These are phyloP conservation scores for Leptobrachium ailaonicum DNA, from an alignment of 2,113 vertebrate species.

Conservation along the genomic window DNA sequence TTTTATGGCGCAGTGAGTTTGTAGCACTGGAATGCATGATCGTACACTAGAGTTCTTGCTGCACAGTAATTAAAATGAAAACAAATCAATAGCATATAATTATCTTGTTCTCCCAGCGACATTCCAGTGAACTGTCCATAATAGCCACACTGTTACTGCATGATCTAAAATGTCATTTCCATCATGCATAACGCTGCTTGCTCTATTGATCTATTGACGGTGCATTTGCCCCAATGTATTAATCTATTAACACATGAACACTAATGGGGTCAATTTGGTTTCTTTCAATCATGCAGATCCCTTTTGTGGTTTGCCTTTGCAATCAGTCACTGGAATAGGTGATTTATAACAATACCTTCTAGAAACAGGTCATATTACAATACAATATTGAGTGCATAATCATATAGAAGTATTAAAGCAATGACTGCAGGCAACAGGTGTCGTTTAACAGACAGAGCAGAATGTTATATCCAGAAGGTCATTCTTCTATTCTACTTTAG, in stretches of 20 bases:
- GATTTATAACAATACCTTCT: no score
- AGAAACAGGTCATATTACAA: neutral
- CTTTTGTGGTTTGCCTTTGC: neutral
- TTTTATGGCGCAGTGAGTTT: neutral
- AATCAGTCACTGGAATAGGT: neutral
- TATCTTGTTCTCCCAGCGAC: slow-evolving; percentile 5
- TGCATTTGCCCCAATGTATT: neutral
- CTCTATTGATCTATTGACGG: slow-evolving; percentile 15
- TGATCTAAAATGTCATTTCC: neutral
- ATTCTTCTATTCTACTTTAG: neutral
- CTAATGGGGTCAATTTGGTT: neutral
- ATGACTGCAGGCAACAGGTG: neutral
- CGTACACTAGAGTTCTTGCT: neutral
- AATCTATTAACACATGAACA: slow-evolving; percentile 22
- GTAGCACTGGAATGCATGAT: neutral
- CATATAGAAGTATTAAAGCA: neutral
- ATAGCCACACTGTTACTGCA: slow-evolving; percentile 3
- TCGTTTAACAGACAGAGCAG: neutral
- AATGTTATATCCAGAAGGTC: neutral
- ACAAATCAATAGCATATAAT: slow-evolving; percentile 19
- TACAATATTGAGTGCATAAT: neutral
- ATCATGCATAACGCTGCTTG: slow-evolving; percentile 1
- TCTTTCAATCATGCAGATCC: neutral
- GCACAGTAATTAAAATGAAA: slow-evolving; percentile 29
- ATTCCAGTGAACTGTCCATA: slow-evolving; percentile 8